Evolutionary conservation across 1,140 invertebrate species (phyloP).

Genomic region (Rhysida immarginata): DNA sequence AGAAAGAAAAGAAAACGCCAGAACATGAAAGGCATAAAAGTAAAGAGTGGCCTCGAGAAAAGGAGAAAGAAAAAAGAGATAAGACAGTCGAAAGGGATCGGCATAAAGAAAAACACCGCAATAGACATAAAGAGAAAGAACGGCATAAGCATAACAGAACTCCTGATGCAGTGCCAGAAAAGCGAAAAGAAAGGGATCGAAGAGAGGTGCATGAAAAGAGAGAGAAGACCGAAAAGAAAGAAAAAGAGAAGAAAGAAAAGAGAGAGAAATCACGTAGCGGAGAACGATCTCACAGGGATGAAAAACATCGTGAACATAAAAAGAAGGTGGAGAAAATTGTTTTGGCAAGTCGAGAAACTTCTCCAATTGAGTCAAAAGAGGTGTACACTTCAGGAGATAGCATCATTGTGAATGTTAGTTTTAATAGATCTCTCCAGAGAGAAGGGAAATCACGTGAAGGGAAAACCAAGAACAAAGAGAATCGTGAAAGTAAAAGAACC

Average conservation of each 20-base stretch:
- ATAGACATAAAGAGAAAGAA: slow-evolving; percentile 18
- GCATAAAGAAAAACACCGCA: not conserved
- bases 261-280: slow-evolving; percentile 11
- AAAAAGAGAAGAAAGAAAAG: slow-evolving; percentile 15
- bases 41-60: not conserved
- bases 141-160: slow-evolving; percentile 10
- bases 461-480: not conserved
- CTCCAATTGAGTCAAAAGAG: slow-evolving; percentile 43
- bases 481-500: not conserved
- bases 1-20: not conserved
- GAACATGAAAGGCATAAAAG: not conserved
- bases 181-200: slow-evolving; percentile 35
- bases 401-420: slow-evolving; percentile 78
- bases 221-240: slow-evolving; percentile 24
- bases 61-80: slow-evolving; percentile 10
- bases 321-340: slow-evolving; percentile 34
- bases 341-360: slow-evolving; percentile 7
- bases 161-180: slow-evolving; percentile 15
- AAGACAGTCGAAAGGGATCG: slow-evolving; percentile 6
- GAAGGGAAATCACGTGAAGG: not conserved
- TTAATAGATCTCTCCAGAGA: slow-evolving; percentile 31
- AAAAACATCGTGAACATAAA: slow-evolving; percentile 12
- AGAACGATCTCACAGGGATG: slow-evolving; percentile 14
- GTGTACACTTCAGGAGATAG: slow-evolving; percentile 82
- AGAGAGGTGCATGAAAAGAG: slow-evolving; percentile 39